A percentile compares a stretch with the other conserved stretches of the same genome.
Evolutionary conservation across 2,888 invertebrate species (phyloP).

Genomic region (Xanthostigma xanthostigma): DNA sequence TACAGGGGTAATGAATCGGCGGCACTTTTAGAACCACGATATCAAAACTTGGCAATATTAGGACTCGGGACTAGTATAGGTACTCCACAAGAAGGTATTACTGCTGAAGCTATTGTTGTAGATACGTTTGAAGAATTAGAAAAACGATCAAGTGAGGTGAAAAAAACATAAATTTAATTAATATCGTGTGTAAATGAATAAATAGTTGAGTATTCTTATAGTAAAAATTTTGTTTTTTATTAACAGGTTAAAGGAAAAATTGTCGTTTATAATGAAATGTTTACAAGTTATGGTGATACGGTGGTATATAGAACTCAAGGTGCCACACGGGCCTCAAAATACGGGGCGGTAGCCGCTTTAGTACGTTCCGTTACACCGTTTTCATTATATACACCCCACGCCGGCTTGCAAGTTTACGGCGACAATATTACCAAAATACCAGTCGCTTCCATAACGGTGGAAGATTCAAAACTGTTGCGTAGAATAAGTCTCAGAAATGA

Average conservation of each 20-base stretch:
- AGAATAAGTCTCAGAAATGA: slow-evolving; percentile 40
- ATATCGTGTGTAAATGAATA: too few species aligned
- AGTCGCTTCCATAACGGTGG: slow-evolving; percentile 56
- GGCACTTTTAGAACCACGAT: slow-evolving; percentile 45
- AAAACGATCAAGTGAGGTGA: slow-evolving; percentile 33
- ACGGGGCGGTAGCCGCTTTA: slow-evolving; percentile 61
- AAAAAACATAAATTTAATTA: slow-evolving; percentile 8
- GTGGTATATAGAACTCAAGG: slow-evolving; percentile 49
- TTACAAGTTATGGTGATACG: slow-evolving; percentile 46
- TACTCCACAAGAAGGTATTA: slow-evolving; percentile 55
- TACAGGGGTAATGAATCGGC: slow-evolving; percentile 52
- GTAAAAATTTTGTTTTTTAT: too few species aligned
- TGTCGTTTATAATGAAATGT: slow-evolving; percentile 57
- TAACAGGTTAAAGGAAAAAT: slow-evolving; percentile 50
- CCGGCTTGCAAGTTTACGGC: slow-evolving; percentile 51
- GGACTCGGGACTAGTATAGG: slow-evolving; percentile 57
- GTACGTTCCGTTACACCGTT: slow-evolving; percentile 62
- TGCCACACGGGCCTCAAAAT: slow-evolving; percentile 50
- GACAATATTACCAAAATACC: slow-evolving; percentile 49
- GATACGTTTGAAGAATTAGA: slow-evolving; percentile 49
- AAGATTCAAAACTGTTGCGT: slow-evolving; percentile 59
- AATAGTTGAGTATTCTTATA: too few species aligned
- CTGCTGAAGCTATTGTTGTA: slow-evolving; percentile 58
- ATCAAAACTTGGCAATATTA: slow-evolving; percentile 44
- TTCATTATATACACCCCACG: slow-evolving; percentile 63